Percentiles rank a stretch among this genome's conserved stretches.
phyloP scores from a whole-genome alignment of 2,113 vertebrate species.

The Cephalophus harveyi region DNA sequence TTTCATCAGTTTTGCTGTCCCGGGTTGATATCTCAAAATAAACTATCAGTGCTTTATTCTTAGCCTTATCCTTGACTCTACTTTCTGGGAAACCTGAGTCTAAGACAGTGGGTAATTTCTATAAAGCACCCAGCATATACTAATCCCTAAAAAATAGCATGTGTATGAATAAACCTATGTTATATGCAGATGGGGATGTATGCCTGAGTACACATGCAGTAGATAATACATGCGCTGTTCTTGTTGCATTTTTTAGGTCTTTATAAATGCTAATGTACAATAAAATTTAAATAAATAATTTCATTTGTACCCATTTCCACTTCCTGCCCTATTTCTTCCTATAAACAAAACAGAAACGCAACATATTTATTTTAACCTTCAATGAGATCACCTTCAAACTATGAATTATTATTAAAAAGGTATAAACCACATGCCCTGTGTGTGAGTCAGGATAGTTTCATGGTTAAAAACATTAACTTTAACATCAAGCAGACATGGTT shows the following conservation, averaged over 20 bases:
- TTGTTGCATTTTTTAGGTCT: background rate
- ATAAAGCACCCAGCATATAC: background rate
- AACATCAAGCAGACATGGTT: background rate
- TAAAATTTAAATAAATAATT: background rate
- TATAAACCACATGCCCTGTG: no score
- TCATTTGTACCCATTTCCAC: background rate
- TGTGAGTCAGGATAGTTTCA: background rate
- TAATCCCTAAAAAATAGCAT: background rate
- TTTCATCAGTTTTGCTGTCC: background rate
- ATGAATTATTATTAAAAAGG: background rate
- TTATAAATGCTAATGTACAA: background rate
- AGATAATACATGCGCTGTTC: background rate
- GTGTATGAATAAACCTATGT: background rate
- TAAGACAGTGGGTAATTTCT: slow-evolving; percentile 23
- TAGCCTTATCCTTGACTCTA: background rate
- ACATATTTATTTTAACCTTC: background rate
- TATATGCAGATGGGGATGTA: fast-evolving
- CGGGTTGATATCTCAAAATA: background rate
- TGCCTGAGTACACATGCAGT: background rate
- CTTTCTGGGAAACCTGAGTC: background rate
- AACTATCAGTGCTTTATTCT: background rate
- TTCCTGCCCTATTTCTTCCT: background rate
- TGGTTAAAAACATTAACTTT: background rate
- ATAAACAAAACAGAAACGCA: background rate
- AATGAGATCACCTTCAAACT: background rate